Evolutionary conservation across 2,113 vertebrate genomes (phyloP), one percentile per base, ranked within the genome.

Genomic region (Nipponia nippon): DNA sequence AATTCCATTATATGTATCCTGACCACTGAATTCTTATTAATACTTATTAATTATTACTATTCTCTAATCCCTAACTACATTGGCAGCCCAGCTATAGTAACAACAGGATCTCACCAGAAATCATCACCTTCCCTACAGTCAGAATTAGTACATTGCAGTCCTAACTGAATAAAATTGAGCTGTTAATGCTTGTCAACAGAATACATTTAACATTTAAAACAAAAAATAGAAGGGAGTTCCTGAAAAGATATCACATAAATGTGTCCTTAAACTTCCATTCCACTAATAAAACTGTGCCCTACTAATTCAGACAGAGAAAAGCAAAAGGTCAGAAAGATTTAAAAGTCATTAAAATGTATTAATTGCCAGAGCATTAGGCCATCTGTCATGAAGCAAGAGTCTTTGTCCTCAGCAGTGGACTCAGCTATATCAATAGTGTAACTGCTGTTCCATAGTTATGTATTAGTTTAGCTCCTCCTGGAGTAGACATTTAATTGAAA

Each of bases 311-410:
- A 56, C n/a, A 85, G 42, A 88, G 40, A 56, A 88, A 95, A 94
- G 44, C 62, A 95, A 98, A 98, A 95, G 95, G 83, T 95, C 87
- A 96, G 93, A 94, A 95, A 88, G 90, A 97, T 96, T 97, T 96
- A 93, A 83, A 83, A 82, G 76, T 81, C 94, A 90, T 95, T 59
- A 97, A 97, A 97, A 94, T 89, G 85, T 83, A 96, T 91, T 97
- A 97, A 97, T 96, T 96, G 76, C 58, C 38, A 65, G 82, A 95
- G 70, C 71, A 91, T 86, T 94, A 86, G 89, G 84, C 95, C 92
- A 97, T 96, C 87, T 96, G 58, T 88, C 4, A 1, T 79, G 96
- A 91, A 93, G 58, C 25, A 89, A 89, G 59, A 67, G 56, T 53
- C 70, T 91, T 88, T 93, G 94, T 97, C 97, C 53, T 90, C 42